phyloP scores from a whole-genome alignment of 1,140 invertebrate species.

The Eriocheir sinensis region DNA sequence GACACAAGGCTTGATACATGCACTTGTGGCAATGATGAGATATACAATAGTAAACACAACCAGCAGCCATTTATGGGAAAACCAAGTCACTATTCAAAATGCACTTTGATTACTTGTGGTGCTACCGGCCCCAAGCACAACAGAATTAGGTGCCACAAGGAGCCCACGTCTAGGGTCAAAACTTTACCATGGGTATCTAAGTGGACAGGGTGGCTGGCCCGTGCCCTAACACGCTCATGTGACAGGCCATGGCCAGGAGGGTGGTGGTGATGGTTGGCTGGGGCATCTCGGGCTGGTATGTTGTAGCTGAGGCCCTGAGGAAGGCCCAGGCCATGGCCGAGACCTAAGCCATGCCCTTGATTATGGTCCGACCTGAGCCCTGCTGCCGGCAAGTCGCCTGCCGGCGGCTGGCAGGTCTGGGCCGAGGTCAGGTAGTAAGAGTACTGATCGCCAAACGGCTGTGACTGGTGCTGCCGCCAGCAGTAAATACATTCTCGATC shows the following conservation, averaged over 20 bases:
- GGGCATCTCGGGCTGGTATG: slow-evolving; percentile 65
- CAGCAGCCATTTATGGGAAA: slow-evolving; percentile 74
- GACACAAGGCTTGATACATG: slow-evolving; percentile 58
- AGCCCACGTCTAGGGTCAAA: slow-evolving; percentile 59
- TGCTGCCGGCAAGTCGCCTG: slow-evolving; percentile 43
- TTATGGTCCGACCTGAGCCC: neutral
- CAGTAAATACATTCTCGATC: slow-evolving; percentile 80
- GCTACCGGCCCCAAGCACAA: slow-evolving; percentile 76
- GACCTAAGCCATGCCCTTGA: neutral
- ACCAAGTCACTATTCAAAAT: slow-evolving; percentile 45
- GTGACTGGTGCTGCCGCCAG: slow-evolving; percentile 79
- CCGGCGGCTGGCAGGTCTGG: slow-evolving; percentile 71
- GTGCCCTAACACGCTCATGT: slow-evolving; percentile 74
- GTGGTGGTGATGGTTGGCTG: slow-evolving; percentile 49
- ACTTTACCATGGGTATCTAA: slow-evolving; percentile 70
- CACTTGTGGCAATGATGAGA: slow-evolving; percentile 32
- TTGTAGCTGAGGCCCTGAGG: slow-evolving; percentile 73
- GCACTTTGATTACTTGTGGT: slow-evolving; percentile 53
- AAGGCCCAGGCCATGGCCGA: slow-evolving; percentile 36
- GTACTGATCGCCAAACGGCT: slow-evolving; percentile 79
- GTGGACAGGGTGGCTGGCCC: slow-evolving; percentile 73
- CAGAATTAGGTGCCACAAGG: slow-evolving; percentile 62
- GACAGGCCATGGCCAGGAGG: slow-evolving; percentile 66
- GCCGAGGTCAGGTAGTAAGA: slow-evolving; percentile 78
- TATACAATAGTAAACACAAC: slow-evolving; percentile 60